phyloP scores from a whole-genome alignment of 2,113 vertebrate genomes.

The Coturnix japonica region DNA sequence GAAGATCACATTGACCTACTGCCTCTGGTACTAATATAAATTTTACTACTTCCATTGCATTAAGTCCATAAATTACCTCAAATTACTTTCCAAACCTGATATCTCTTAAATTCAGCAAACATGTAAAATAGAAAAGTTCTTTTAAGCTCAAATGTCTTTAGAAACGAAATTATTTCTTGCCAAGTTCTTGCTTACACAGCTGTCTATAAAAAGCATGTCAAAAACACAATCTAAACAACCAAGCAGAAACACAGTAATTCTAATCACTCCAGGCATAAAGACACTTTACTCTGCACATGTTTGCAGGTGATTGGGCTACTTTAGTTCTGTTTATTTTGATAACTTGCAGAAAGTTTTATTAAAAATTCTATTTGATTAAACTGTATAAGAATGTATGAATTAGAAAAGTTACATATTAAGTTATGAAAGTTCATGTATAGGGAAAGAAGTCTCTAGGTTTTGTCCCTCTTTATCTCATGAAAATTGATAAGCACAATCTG shows the following conservation, averaged over 20 bases:
- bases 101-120: conserved; percentile 61
- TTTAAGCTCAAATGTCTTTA: conserved; percentile 13
- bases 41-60: conserved; percentile 52
- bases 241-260: background rate
- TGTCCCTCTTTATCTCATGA: background rate
- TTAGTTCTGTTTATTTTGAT: background rate
- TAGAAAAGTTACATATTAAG: background rate
- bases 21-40: conserved; percentile 24
- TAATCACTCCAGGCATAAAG: background rate
- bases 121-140: conserved; percentile 64
- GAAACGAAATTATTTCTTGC: conserved; percentile 62
- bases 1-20: conserved; percentile 30
- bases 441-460: background rate
- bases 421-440: background rate
- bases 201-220: background rate
- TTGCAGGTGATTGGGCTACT: background rate
- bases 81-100: conserved; percentile 59
- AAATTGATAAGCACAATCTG: background rate
- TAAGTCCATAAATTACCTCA: conserved; percentile 44
- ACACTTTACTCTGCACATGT: background rate
- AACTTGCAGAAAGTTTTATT: background rate
- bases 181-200: conserved; percentile 5
- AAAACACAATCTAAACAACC: background rate
- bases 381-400: background rate
- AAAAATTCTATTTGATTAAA: background rate